phyloP scores from a whole-genome alignment of 2,797 vertebrate species.

The Clarias laeviceps region DNA sequence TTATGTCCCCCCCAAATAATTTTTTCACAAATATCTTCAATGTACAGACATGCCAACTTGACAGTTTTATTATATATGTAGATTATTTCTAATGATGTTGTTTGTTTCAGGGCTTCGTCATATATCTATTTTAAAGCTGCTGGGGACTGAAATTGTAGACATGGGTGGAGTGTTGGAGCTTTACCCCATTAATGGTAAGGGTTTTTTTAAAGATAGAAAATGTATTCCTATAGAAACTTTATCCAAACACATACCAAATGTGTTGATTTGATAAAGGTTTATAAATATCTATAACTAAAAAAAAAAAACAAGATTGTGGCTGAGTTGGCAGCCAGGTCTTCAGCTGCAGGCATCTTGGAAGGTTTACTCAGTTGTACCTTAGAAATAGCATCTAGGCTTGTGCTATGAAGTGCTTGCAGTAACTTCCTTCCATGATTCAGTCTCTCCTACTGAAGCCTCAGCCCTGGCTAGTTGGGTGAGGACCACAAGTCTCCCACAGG shows the following conservation, averaged over 20 bases:
- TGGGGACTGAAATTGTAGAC: constrained; percentile 82
- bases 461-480: neutral
- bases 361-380: constrained; percentile 37
- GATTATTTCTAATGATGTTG: constrained; percentile 26
- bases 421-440: constrained; percentile 30
- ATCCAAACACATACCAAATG: neutral
- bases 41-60: too few species aligned
- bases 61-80: neutral
- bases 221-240: neutral
- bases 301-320: constrained; percentile 29
- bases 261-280: neutral
- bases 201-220: neutral
- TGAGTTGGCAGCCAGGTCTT: constrained; percentile 29
- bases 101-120: constrained; percentile 86
- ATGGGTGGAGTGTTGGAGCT: constrained; percentile 92
- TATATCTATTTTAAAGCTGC: constrained; percentile 90
- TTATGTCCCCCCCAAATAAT: too few species aligned
- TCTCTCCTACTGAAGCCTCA: constrained; percentile 23
- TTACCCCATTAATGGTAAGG: constrained; percentile 96
- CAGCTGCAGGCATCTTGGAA: constrained; percentile 7
- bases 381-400: constrained; percentile 35
- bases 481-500: constrained; percentile 42
- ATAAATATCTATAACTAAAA: constrained; percentile 27
- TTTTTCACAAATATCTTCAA: too few species aligned
- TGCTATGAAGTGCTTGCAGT: constrained; percentile 11